Conservation (phyloP, 2,113 vertebrate genomes). For the Toxotes jaculatrix region DNA sequence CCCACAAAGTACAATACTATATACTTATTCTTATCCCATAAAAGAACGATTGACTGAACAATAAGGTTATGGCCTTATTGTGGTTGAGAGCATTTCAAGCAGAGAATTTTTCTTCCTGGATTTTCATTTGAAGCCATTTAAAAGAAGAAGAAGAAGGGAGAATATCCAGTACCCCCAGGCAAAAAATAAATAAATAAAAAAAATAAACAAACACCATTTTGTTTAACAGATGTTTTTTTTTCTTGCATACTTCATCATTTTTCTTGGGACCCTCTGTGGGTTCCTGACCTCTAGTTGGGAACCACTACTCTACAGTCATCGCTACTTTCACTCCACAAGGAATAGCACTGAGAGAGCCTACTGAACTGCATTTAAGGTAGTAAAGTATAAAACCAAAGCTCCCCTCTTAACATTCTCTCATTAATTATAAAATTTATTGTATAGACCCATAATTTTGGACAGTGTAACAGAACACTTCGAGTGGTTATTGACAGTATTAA, state of each 20-base stretch:
- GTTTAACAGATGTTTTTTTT: not conserved
- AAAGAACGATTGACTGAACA: not conserved
- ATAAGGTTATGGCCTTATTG: not conserved
- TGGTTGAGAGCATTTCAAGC: not conserved
- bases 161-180: not conserved
- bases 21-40: not conserved
- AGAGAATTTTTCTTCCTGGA: not conserved
- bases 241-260: not conserved
- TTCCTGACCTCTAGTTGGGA: not conserved
- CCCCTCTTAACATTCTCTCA: not conserved
- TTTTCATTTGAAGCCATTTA: not conserved
- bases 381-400: constrained; percentile 29
- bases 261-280: not conserved
- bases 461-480: constrained; percentile 5
- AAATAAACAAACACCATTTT: no score
- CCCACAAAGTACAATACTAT: not conserved
- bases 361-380: constrained; percentile 7
- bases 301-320: not conserved
- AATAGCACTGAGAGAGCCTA: not conserved
- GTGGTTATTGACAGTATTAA: constrained; percentile 15
- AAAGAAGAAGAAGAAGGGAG: not conserved
- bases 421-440: constrained; percentile 26
- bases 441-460: constrained; percentile 9
- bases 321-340: not conserved
- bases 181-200: not conserved